phyloP scores from a whole-genome alignment of 1,140 invertebrate species.

The Eumeta japonica region DNA sequence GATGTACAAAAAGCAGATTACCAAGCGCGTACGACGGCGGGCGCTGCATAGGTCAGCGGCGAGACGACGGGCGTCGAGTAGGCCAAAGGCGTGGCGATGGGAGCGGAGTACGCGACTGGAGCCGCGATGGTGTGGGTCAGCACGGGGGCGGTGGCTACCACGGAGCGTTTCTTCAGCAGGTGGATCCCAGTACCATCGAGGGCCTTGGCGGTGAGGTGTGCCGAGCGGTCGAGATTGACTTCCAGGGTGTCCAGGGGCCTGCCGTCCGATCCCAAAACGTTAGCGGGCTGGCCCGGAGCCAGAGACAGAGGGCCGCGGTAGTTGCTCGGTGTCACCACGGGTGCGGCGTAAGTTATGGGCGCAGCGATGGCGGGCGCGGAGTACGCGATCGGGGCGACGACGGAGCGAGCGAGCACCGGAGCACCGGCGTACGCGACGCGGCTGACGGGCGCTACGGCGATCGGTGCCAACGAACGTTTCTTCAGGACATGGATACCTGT shows the following conservation, averaged over 20 bases:
- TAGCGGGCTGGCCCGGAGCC: slow-evolving; percentile 39
- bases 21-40: too few species aligned
- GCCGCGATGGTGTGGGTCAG: slow-evolving; percentile 15
- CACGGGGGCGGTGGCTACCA: slow-evolving; percentile 13
- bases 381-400: too few species aligned
- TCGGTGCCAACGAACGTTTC: slow-evolving; percentile 26
- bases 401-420: neutral
- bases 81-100: too few species aligned
- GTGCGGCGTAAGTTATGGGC: slow-evolving; percentile 19
- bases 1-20: too few species aligned
- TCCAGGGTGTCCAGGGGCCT: slow-evolving; percentile 42
- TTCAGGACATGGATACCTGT: slow-evolving; percentile 30
- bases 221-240: slow-evolving; percentile 49
- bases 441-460: slow-evolving; percentile 10
- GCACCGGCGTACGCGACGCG: too few species aligned
- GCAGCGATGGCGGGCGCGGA: slow-evolving; percentile 16
- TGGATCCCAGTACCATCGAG: slow-evolving; percentile 9
- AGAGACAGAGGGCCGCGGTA: slow-evolving; percentile 39
- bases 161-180: slow-evolving; percentile 7
- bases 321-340: slow-evolving; percentile 21
- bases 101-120: slow-evolving; percentile 18
- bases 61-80: slow-evolving; percentile 11
- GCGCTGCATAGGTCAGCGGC: slow-evolving; percentile 14
- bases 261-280: slow-evolving; percentile 31
- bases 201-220: slow-evolving; percentile 33